Conservation (phyloP, 1,140 invertebrate genomes). For the Drosophila pectinifera region DNA sequence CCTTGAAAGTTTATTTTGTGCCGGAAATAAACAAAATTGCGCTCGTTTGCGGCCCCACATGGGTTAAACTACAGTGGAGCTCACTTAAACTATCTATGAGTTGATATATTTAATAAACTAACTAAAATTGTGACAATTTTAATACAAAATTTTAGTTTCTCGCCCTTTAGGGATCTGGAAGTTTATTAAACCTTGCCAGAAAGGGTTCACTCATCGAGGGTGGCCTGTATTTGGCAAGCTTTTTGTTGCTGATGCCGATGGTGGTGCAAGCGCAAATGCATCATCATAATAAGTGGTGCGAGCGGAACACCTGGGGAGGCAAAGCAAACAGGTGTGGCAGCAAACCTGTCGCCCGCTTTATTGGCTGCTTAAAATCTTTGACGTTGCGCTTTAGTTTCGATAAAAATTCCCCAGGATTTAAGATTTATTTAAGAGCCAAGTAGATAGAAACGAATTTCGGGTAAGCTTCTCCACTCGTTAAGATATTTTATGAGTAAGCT, state of each 20-base stretch:
- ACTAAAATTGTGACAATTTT: too few relatives aligned
- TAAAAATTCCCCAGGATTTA: neutral
- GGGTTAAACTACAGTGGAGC: slow-evolving; percentile 14
- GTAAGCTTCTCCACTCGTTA: neutral
- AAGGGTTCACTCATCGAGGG: neutral
- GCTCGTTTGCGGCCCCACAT: slow-evolving; percentile 47
- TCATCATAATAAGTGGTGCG: slow-evolving; percentile 49
- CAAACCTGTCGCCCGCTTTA: slow-evolving; percentile 24
- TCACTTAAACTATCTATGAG: too few relatives aligned
- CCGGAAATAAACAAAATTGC: slow-evolving; percentile 84
- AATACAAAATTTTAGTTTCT: too few relatives aligned
- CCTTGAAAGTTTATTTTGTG: slow-evolving; percentile 82
- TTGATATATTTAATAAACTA: too few relatives aligned
- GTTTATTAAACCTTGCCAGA: too few relatives aligned
- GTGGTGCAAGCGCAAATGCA: slow-evolving; percentile 46
- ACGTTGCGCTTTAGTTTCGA: slow-evolving; percentile 8
- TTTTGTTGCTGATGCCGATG: slow-evolving; percentile 20
- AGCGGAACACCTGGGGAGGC: slow-evolving; percentile 11
- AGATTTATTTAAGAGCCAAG: slow-evolving; percentile 1
- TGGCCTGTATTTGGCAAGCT: neutral
- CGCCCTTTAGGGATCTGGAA: too few relatives aligned
- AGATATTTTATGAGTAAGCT: neutral
- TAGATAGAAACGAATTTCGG: neutral
- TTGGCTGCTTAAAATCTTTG: slow-evolving; percentile 41
- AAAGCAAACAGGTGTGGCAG: slow-evolving; percentile 37